A percentile compares a stretch with the other conserved stretches of the same genome.
Conservation (phyloP, 2,113 vertebrate species). For the Hippocampus comes region DNA sequence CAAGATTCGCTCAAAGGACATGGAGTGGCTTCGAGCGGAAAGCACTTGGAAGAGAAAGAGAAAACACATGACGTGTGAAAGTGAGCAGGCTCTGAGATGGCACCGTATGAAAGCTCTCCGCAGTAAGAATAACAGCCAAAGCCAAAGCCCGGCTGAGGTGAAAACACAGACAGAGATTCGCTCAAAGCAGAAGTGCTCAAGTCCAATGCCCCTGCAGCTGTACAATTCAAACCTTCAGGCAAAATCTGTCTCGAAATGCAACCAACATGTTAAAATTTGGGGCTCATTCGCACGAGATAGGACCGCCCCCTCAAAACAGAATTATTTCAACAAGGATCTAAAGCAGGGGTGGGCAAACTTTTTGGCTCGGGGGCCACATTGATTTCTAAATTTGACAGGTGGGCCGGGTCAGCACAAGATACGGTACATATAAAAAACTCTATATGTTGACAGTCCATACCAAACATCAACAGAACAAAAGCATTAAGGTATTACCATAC, state of each 20-base stretch:
- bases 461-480: too few relatives aligned
- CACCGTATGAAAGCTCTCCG: constrained; percentile 29
- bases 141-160: constrained; percentile 34
- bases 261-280: background rate
- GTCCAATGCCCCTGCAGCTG: background rate
- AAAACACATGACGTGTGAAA: constrained; percentile 19
- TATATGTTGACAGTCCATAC: too few relatives aligned
- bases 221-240: background rate
- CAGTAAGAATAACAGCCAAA: constrained; percentile 11
- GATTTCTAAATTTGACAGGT: too few relatives aligned
- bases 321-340: background rate
- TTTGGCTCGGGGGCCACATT: too few relatives aligned
- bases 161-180: constrained; percentile 13
- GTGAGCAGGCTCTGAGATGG: constrained; percentile 31
- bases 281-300: too few relatives aligned
- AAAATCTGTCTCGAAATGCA: background rate
- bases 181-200: background rate
- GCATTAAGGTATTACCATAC: too few relatives aligned
- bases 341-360: background rate
- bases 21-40: constrained; percentile 45
- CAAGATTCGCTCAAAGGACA: constrained; percentile 32
- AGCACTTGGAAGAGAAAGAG: constrained; percentile 30
- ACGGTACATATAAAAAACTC: too few relatives aligned
- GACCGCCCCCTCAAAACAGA: background rate
- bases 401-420: too few relatives aligned